These are phyloP conservation scores for Argyrosomus japonicus DNA, from an alignment of 2,113 vertebrate species.

Conservation along the genomic window DNA sequence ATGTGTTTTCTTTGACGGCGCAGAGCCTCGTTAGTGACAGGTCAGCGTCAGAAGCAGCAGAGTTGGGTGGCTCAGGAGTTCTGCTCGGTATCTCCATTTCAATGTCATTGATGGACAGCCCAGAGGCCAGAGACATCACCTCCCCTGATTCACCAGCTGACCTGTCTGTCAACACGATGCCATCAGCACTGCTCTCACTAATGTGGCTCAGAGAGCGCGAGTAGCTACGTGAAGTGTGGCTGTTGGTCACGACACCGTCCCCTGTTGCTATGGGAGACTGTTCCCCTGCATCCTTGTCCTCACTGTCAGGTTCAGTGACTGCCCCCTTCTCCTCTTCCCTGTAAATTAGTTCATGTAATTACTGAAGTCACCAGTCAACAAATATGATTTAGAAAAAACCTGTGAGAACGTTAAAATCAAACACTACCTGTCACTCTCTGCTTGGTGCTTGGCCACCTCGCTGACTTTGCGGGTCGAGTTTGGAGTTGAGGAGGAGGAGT, in stretches of 20 bases:
- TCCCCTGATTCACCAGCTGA: constrained; percentile 47
- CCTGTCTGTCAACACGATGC: constrained; percentile 65
- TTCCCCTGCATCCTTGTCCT: constrained; percentile 47
- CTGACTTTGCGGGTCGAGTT: constrained; percentile 21
- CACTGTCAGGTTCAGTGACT: not conserved
- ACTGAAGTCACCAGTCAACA: not conserved
- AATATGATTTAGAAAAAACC: not conserved
- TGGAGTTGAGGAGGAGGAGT: constrained; percentile 50
- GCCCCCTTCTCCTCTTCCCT: constrained; percentile 38
- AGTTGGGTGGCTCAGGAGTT: constrained; percentile 26
- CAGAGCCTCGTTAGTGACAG: not conserved
- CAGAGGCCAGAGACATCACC: constrained; percentile 45
- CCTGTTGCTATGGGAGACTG: constrained; percentile 4
- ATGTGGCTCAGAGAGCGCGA: constrained; percentile 95
- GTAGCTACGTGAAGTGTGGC: constrained; percentile 80
- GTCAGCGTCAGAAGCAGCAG: constrained; percentile 3
- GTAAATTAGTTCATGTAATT: constrained; percentile 30
- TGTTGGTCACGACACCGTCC: constrained; percentile 74
- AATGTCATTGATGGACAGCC: constrained; percentile 66
- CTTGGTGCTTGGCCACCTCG: not conserved
- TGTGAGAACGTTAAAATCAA: not conserved
- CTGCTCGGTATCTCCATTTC: constrained; percentile 53
- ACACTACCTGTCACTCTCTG: constrained; percentile 43
- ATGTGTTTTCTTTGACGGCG: not conserved
- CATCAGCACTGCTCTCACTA: constrained; percentile 91